Percentiles rank a stretch among this genome's conserved stretches.
Conservation (phyloP, 53 echinoderm and acorn worm genomes). For the Luidia sarsii region DNA sequence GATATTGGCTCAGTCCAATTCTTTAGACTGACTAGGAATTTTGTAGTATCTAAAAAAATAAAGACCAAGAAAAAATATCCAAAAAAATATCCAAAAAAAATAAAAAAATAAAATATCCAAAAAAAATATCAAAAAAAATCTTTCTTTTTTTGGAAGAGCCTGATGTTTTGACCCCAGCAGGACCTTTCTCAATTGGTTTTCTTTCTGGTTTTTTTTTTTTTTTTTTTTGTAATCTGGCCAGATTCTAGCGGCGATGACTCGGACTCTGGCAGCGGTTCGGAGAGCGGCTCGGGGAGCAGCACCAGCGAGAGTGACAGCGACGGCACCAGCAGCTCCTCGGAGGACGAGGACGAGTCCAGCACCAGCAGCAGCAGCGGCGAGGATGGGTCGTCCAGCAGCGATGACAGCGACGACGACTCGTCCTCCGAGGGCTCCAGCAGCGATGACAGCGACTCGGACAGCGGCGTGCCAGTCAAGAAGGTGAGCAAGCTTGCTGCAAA, state of each 20-base stretch:
- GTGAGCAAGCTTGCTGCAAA: neutral
- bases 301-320: conserved; percentile 40
- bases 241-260: conserved; percentile 69
- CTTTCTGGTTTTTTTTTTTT: too few relatives aligned
- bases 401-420: conserved; percentile 31
- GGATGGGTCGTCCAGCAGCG: conserved; percentile 29
- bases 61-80: too few relatives aligned
- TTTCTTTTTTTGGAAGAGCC: too few relatives aligned
- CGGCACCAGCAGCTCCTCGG: conserved; percentile 41
- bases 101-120: too few relatives aligned
- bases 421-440: conserved; percentile 61
- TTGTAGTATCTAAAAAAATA: too few relatives aligned
- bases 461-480: conserved; percentile 59
- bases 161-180: too few relatives aligned
- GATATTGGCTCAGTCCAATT: too few relatives aligned
- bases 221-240: conserved; percentile 3
- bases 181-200: too few relatives aligned
- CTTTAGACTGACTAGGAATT: too few relatives aligned
- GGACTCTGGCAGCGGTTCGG: conserved; percentile 64
- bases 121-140: too few relatives aligned
- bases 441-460: conserved; percentile 81
- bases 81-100: too few relatives aligned
- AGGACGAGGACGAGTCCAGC: conserved; percentile 12
- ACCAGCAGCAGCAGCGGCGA: conserved; percentile 29
- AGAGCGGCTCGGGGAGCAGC: conserved; percentile 49